Conservation (phyloP, 1,140 invertebrate genomes). For the Colletes latitarsis region DNA sequence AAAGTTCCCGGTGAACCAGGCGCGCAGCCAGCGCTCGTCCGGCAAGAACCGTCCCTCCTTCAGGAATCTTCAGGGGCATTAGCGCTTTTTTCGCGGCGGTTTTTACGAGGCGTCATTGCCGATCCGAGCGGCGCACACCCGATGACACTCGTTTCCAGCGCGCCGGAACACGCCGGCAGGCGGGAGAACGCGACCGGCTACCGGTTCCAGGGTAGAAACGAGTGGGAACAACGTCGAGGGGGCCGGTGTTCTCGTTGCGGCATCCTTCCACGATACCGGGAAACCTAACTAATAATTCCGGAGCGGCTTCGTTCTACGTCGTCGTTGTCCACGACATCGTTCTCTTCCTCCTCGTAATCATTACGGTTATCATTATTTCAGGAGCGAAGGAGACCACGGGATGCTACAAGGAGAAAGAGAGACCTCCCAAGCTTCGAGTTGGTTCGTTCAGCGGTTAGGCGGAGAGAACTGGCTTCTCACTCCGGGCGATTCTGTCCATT, state of each 20-base stretch:
- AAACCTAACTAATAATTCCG: conserved; percentile 61
- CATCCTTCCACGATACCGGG: conserved; percentile 54
- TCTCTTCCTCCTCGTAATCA: conserved; percentile 40
- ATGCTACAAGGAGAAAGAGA: background rate
- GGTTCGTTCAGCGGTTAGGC: background rate
- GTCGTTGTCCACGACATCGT: conserved; percentile 1
- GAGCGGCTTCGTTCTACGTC: conserved; percentile 2
- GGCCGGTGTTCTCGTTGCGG: background rate
- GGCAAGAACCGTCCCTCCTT: conserved; percentile 55
- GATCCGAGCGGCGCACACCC: conserved; percentile 50
- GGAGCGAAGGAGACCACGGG: background rate
- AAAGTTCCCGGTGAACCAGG: conserved; percentile 13
- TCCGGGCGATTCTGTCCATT: conserved; percentile 59
- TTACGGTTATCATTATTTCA: conserved; percentile 69
- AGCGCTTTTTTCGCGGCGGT: conserved; percentile 68
- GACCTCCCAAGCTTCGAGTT: conserved; percentile 57
- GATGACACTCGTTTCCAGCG: conserved; percentile 67
- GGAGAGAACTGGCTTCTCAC: conserved; percentile 40
- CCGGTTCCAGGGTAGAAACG: background rate
- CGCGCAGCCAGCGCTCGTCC: background rate
- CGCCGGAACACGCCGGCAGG: conserved; percentile 44
- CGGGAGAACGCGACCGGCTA: conserved; percentile 44
- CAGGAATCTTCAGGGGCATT: conserved; percentile 68
- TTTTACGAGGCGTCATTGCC: conserved; percentile 64
- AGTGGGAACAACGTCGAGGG: background rate